Evolutionary conservation across 2,113 vertebrate species (phyloP).

Genomic region (Uria aalge): DNA sequence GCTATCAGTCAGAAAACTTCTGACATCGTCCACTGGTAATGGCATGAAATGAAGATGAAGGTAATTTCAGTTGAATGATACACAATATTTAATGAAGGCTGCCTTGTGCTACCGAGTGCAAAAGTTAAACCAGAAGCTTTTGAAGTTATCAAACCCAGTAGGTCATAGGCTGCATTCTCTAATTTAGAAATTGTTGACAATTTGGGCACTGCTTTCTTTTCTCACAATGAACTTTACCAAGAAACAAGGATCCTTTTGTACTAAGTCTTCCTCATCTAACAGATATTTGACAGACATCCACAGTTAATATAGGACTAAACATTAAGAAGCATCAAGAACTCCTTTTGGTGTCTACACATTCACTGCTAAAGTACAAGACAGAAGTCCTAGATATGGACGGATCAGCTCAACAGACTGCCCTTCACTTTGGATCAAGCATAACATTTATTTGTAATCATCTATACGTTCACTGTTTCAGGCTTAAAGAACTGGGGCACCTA

Average conservation of each 20-base stretch:
- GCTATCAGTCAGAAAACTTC: not conserved
- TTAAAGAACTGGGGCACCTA: not conserved
- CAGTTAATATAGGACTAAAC: not conserved
- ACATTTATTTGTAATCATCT: not conserved
- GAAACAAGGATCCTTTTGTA: not conserved
- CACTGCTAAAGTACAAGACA: not conserved
- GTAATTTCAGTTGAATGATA: not conserved
- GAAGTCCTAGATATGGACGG: not conserved
- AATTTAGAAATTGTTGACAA: not conserved
- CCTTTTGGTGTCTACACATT: not conserved
- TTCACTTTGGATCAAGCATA: not conserved
- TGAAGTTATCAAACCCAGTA: not conserved
- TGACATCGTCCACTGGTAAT: not conserved
- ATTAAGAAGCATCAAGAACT: not conserved
- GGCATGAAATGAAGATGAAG: not conserved
- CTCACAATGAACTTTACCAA: not conserved
- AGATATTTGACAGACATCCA: not conserved
- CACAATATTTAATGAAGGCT: not conserved
- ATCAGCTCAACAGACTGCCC: not conserved
- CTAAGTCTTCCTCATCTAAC: not conserved
- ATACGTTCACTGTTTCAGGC: not conserved
- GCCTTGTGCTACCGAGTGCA: not conserved
- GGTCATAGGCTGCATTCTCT: not conserved
- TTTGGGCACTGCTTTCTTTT: not conserved
- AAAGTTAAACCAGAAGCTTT: not conserved